Conservation (phyloP, 1,140 invertebrate species). For the Brachionus calyciflorus region DNA sequence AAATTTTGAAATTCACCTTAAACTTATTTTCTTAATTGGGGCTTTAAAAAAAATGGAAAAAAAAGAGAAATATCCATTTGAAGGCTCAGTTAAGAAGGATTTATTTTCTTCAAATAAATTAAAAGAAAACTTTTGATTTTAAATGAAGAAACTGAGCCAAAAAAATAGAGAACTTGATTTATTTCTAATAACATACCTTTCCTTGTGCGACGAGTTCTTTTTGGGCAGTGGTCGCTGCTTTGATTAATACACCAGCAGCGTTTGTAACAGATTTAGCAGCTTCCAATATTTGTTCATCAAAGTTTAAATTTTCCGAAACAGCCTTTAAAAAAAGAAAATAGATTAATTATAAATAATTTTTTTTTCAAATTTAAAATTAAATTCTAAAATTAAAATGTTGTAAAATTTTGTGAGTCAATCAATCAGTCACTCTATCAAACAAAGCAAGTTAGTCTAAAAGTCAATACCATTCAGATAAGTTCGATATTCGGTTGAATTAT, state of each 20-base stretch:
- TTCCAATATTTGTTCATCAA: conserved; percentile 98
- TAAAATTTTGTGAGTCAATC: too few relatives aligned
- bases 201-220: conserved; percentile 81
- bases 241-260: conserved; percentile 89
- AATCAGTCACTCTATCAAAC: too few relatives aligned
- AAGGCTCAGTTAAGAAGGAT: too few relatives aligned
- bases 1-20: neutral
- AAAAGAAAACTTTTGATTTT: too few relatives aligned
- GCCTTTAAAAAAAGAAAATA: conserved; percentile 66
- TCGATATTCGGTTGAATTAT: conserved; percentile 46
- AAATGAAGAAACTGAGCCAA: too few relatives aligned
- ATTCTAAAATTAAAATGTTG: too few relatives aligned
- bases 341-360: neutral
- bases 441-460: neutral
- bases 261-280: conserved; percentile 95
- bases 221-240: conserved; percentile 91
- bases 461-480: conserved; percentile 43
- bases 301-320: conserved; percentile 82
- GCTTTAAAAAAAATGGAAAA: too few relatives aligned
- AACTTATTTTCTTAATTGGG: too few relatives aligned
- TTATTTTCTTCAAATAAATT: too few relatives aligned
- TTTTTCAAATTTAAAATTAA: too few relatives aligned
- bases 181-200: conserved; percentile 64
- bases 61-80: too few relatives aligned
- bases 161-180: too few relatives aligned